Conservation (phyloP, 2,888 invertebrate genomes). For the Ceraclea dissimilis region DNA sequence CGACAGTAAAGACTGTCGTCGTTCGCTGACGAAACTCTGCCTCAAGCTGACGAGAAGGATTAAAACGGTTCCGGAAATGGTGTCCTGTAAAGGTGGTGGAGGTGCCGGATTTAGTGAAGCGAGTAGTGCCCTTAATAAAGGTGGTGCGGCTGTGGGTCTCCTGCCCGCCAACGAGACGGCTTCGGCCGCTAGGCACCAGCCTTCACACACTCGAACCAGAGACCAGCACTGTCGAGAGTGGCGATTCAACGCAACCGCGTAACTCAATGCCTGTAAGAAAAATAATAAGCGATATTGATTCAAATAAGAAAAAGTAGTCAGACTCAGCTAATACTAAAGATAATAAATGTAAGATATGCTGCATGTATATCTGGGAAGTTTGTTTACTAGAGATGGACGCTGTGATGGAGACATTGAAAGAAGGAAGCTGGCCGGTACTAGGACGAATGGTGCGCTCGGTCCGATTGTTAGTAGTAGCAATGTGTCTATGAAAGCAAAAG, state of each 20-base stretch:
- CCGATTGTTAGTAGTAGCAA: too few relatives aligned
- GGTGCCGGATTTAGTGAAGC: slow-evolving; percentile 29
- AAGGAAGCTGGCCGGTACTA: too few relatives aligned
- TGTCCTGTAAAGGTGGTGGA: slow-evolving; percentile 26
- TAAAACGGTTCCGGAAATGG: slow-evolving; percentile 22
- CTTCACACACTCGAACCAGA: slow-evolving; percentile 29
- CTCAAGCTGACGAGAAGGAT: slow-evolving; percentile 21
- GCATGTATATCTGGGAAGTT: too few relatives aligned
- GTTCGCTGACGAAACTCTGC: slow-evolving; percentile 18
- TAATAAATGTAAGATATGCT: background rate
- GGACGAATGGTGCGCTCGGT: too few relatives aligned
- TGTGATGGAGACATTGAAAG: too few relatives aligned
- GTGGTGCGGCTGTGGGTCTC: slow-evolving; percentile 38
- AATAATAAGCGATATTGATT: background rate
- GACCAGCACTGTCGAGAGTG: slow-evolving; percentile 15
- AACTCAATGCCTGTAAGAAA: slow-evolving; percentile 19
- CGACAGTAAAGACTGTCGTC: slow-evolving; percentile 17
- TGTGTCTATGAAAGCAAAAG: too few relatives aligned
- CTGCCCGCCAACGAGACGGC: slow-evolving; percentile 39
- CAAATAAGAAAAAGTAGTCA: background rate
- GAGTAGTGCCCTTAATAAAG: slow-evolving; percentile 22
- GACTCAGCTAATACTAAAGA: background rate
- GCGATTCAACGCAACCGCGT: slow-evolving; percentile 21
- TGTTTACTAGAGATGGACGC: too few relatives aligned
- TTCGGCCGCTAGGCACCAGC: slow-evolving; percentile 29